These are phyloP conservation scores for Morpho achilles DNA, from an alignment of 2,888 invertebrate species.

Conservation along the genomic window DNA sequence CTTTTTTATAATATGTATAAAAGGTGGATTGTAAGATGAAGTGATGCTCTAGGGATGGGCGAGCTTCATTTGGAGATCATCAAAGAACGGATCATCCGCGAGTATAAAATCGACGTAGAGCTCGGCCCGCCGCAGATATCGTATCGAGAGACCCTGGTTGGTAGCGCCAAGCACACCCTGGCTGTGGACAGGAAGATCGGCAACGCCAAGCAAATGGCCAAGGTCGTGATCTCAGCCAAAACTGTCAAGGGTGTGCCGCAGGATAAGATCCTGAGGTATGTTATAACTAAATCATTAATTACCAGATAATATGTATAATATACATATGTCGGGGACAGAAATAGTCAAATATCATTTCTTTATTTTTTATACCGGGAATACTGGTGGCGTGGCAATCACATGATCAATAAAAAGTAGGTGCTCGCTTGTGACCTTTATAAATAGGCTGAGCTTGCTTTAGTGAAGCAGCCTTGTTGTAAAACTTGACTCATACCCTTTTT, in stretches of 20 bases:
- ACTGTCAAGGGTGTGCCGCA: conserved; percentile 60
- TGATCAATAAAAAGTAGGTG: too few relatives aligned
- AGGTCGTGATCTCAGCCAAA: conserved; percentile 80
- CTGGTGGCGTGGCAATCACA: too few relatives aligned
- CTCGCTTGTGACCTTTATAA: too few relatives aligned
- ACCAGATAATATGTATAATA: not conserved
- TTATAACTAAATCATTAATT: not conserved
- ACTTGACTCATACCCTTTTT: too few relatives aligned
- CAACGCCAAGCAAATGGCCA: conserved; percentile 78
- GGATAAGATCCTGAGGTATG: conserved; percentile 71
- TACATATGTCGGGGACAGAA: too few relatives aligned
- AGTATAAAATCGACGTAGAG: conserved; percentile 95
- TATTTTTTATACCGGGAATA: too few relatives aligned
- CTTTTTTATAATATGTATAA: not conserved
- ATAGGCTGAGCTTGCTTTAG: too few relatives aligned
- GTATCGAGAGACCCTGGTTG: conserved; percentile 87
- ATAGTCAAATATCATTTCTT: too few relatives aligned
- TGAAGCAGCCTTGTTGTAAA: too few relatives aligned
- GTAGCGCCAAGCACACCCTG: conserved; percentile 60
- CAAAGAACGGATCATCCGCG: conserved; percentile 90
- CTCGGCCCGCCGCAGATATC: conserved; percentile 95
- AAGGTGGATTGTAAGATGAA: not conserved
- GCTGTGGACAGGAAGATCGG: conserved; percentile 83
- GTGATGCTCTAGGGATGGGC: conserved; percentile 88
- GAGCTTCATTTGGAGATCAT: conserved; percentile 97